phyloP scores from a whole-genome alignment of 2,113 vertebrate species.

The Regulus satrapa region DNA sequence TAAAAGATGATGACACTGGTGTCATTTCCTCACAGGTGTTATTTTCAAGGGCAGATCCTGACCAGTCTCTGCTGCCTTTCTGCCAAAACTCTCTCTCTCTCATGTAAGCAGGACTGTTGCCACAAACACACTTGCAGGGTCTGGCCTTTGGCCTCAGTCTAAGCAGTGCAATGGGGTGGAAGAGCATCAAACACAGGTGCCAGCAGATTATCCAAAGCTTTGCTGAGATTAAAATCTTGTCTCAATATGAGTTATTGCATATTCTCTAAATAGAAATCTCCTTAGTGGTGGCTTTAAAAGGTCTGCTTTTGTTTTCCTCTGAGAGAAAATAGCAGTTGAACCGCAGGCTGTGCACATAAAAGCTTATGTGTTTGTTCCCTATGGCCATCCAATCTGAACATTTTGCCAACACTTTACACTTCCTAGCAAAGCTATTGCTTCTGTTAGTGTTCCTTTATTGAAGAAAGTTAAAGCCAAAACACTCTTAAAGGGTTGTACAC shows the following conservation, averaged over 20 bases:
- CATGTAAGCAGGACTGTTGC: background rate
- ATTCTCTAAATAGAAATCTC: conserved; percentile 64
- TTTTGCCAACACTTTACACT: background rate
- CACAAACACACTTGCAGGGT: background rate
- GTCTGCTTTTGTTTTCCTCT: conserved; percentile 25
- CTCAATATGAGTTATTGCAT: conserved; percentile 65
- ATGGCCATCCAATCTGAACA: background rate
- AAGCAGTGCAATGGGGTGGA: conserved; percentile 15
- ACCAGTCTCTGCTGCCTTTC: background rate
- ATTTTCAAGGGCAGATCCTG: background rate
- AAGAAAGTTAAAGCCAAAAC: background rate
- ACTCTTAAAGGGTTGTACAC: background rate
- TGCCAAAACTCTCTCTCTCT: background rate
- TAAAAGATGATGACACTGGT: background rate
- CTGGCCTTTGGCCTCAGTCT: background rate
- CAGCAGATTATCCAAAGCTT: conserved; percentile 64
- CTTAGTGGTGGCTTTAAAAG: conserved; percentile 54
- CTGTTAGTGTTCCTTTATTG: background rate
- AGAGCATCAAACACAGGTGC: conserved; percentile 58
- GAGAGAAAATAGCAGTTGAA: background rate
- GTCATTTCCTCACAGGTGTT: background rate
- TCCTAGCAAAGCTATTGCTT: background rate
- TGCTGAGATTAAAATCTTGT: conserved; percentile 68
- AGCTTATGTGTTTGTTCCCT: background rate
- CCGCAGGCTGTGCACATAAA: background rate